Evolutionary conservation across 1,140 invertebrate species (phyloP), one percentile per base, ranked within the genome.

Genomic region (Andricus grossulariae): DNA sequence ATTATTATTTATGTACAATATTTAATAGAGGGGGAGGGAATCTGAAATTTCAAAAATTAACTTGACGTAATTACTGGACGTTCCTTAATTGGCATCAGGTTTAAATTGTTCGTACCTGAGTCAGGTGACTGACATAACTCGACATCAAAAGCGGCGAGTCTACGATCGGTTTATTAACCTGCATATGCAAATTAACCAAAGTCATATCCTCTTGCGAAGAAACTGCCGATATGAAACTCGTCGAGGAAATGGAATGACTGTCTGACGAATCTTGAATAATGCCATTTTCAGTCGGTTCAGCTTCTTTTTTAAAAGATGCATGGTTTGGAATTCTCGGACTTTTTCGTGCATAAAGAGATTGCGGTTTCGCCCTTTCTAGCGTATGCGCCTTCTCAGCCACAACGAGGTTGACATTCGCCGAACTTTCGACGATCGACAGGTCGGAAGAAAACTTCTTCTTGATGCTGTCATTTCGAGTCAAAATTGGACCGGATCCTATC

Each of bases 181-280:
- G 98, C 94, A 97, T 97, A 85, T 98, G 97, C 8, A 99, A 92
- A 93, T 99, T 98, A 0, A 99, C 96, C 72, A 98, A 90, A 3
- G 97, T 96, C 86, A 97, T 95, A 85, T 98, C 97, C 90, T 98
- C 97, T 88, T 98, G 97, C n/a, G 97, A 98, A 1, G 97, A 97
- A 75, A 97, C 94, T 4, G 97, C 97, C 0, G 97, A 98, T 73
- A 97, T 97, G 83, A 98, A 98, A 0, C 97, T 98, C 4, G 94
- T 96, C 16, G 95, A 96, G 6, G 96, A 97, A 3, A 96, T 93
- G 1, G 95, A 96, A 78, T 94, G 93, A 51, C 93, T 94, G 82
- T 96, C 95, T 0, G 93, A 93, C 0, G 93, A 93, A 82, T 94
- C 93, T 7, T 88, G 83, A 10, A 82, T 78, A 15, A 82, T 78